phyloP scores from a whole-genome alignment of 1,140 invertebrate genomes.

The Trinorchestia longiramus region DNA sequence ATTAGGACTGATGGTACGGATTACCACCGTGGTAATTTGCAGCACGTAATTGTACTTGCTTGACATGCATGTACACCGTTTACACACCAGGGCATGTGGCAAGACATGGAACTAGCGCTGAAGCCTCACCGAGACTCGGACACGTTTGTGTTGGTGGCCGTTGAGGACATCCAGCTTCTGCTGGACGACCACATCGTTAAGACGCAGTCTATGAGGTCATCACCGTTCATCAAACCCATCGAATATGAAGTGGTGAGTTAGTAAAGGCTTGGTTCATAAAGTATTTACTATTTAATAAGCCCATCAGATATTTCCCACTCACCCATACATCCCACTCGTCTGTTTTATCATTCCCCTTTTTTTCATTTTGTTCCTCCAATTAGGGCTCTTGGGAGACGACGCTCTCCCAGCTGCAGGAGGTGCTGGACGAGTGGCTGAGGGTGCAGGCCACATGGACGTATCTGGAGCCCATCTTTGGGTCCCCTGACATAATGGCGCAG shows the following conservation, averaged over 20 bases:
- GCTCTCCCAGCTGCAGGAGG: conserved; percentile 78
- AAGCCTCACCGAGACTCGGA: conserved; percentile 86
- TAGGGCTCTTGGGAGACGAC: conserved; percentile 72
- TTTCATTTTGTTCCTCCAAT: neutral
- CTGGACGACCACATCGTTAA: conserved; percentile 97
- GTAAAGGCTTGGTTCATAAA: neutral
- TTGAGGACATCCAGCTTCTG: conserved; percentile 95
- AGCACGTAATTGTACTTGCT: too few relatives aligned
- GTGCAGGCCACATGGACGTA: conserved; percentile 98
- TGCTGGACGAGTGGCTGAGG: conserved; percentile 95
- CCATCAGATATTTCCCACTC: neutral
- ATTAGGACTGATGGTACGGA: too few relatives aligned
- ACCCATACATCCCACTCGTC: neutral
- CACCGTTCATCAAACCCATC: conserved; percentile 96
- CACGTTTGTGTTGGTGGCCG: conserved; percentile 88
- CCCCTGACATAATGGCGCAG: conserved; percentile 94
- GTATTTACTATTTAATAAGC: neutral
- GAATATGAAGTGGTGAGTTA: conserved; percentile 72
- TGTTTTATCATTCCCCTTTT: neutral
- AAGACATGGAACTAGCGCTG: conserved; percentile 84
- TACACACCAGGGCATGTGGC: conserved; percentile 75
- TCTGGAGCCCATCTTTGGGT: conserved; percentile 96
- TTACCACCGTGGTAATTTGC: too few relatives aligned
- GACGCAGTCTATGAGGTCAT: conserved; percentile 97
- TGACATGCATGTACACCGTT: neutral